Percentiles rank a stretch among this genome's conserved stretches.
These are phyloP conservation scores for Okapia johnstoni DNA, from an alignment of 2,113 vertebrate species.

Conservation along the genomic window DNA sequence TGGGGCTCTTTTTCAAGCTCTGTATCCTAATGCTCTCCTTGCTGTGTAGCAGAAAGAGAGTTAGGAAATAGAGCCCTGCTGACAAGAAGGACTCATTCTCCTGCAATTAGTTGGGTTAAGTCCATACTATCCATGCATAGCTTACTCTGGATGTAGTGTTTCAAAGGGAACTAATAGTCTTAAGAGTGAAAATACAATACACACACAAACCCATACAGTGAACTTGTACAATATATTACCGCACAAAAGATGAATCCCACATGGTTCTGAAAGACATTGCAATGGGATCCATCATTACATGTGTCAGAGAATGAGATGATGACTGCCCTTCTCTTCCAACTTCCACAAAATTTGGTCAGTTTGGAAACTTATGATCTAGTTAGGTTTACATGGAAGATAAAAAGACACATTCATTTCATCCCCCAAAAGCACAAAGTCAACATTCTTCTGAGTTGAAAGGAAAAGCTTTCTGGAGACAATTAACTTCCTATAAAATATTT, in stretches of 20 bases:
- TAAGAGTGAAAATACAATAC: background rate
- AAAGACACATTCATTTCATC: background rate
- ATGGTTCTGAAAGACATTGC: background rate
- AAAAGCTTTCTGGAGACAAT: background rate
- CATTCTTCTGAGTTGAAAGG: background rate
- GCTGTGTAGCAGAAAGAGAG: background rate
- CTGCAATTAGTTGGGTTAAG: background rate
- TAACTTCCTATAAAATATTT: background rate
- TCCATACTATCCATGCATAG: background rate
- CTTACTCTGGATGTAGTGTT: background rate
- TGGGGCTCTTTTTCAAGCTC: background rate
- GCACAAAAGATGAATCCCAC: background rate
- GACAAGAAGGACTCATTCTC: background rate
- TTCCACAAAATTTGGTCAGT: background rate
- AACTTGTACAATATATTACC: background rate
- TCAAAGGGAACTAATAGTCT: background rate
- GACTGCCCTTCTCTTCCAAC: background rate
- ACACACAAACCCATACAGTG: background rate
- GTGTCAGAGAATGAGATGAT: background rate
- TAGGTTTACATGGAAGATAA: background rate
- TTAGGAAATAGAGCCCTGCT: background rate
- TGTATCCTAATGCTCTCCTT: background rate
- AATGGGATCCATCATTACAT: background rate
- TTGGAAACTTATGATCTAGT: background rate
- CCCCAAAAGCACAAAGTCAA: background rate